Base-by-base conservation (phyloP, 2,888 invertebrate species). In the Rugalucina vietnamica region DNA sequence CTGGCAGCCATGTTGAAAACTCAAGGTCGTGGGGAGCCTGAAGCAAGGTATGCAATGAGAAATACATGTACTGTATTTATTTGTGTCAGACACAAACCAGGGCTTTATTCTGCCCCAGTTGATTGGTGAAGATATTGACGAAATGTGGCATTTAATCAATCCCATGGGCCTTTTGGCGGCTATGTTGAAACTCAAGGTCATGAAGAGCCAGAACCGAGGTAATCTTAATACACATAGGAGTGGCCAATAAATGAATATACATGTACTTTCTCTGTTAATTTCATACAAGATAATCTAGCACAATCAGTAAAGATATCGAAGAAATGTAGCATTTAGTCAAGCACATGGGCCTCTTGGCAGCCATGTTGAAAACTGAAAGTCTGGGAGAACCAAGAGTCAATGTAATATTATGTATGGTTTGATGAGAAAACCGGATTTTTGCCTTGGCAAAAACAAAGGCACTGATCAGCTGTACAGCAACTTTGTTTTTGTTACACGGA, bases 41-140 rank as follows among this genome's bases (percentile, higher is more conserved):
- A 99, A 94, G 97, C 98, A 0, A 96, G 95, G 95, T 95, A 71
- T 10, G 27, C 76, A 72, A 12, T 24, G 54, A n/a, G n/a, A n/a
- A n/a, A n/a, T n/a, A n/a, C n/a, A n/a, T n/a, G n/a, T n/a, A n/a
- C n/a, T n/a, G n/a, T n/a, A n/a, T n/a, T n/a, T n/a, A n/a, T n/a
- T n/a, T n/a, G n/a, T n/a, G n/a, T n/a, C n/a, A n/a, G n/a, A n/a
- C n/a, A n/a, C n/a, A n/a, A n/a, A n/a, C n/a, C 96, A 97, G 76
- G 99, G 99, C 94, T 96, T 99, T 77, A 96, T 99, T 79, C 88
- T 96, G 14, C 97, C 97, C 1, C 97, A 97, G 92, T 95, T 99
- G 60, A 97, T 97, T 94, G 98, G 97, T 24, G 96, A 97, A 94
- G 98, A 99, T 94, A 95, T 99, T 4, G 97, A 97, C 90, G 98